These are phyloP conservation scores for Samia ricini DNA, from an alignment of 1,140 invertebrate species.

Conservation along the genomic window DNA sequence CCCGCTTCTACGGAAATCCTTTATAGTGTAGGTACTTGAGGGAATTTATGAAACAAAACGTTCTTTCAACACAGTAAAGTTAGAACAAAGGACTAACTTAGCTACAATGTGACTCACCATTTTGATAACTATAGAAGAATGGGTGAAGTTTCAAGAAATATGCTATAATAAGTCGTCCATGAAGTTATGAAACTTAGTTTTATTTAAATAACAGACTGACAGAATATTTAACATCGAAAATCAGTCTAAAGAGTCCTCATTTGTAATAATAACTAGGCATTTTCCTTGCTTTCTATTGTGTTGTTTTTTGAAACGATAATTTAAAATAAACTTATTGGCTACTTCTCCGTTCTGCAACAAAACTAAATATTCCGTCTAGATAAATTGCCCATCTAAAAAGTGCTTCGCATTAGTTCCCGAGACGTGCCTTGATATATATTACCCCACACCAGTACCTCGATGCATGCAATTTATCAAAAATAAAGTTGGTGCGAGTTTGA, in stretches of 20 bases:
- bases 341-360: constrained; percentile 47
- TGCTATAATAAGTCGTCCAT: not conserved
- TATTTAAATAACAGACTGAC: constrained; percentile 13
- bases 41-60: not conserved
- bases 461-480: constrained; percentile 42
- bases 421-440: constrained; percentile 35
- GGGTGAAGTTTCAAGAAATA: not conserved
- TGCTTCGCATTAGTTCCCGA: constrained; percentile 33
- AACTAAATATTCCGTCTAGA: constrained; percentile 40
- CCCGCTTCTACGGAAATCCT: not conserved
- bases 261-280: too few relatives aligned
- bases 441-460: constrained; percentile 18
- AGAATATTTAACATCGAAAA: too few relatives aligned
- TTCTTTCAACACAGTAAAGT: not conserved
- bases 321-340: too few relatives aligned
- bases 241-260: too few relatives aligned
- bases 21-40: not conserved
- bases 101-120: not conserved
- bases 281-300: too few relatives aligned
- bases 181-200: not conserved
- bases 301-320: too few relatives aligned
- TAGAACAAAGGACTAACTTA: not conserved
- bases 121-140: not conserved
- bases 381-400: constrained; percentile 29
- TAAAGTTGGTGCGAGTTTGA: constrained; percentile 23